Evolutionary conservation across 2,797 vertebrate species (phyloP), one percentile per base, ranked within the genome.

Genomic region (Microhierax caerulescens): DNA sequence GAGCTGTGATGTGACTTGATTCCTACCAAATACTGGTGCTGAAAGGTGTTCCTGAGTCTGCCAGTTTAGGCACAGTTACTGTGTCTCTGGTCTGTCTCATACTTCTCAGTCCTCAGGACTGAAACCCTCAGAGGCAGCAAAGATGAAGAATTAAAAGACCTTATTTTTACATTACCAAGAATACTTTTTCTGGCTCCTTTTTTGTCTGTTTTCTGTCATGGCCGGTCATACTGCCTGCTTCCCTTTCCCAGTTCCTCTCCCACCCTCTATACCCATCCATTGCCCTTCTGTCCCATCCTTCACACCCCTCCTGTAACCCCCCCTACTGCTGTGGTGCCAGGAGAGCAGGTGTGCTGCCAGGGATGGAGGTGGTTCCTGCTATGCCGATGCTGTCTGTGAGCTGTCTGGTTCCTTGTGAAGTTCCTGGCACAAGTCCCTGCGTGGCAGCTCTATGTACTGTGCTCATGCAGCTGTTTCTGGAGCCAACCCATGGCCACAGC

Each of bases 361-460:
- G 32, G 78, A 13, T 73, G 47, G 70, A 72, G 27, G 17, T 47
- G 28, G 30, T 32, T 92, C 18, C n/a, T 74, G 51, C 76, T 39
- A 2, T 0, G 1, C 64, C 2, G 4, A 2, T 0, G 0, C 64
- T 81, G 17, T 54, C 45, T 80, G 51, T 51, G 83, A 84, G 53
- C 63, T 65, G 36, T 43, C 43, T 59, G 57, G 14, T 48, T 96
- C 47, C 67, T 76, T n/a, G 54, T 57, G 47, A 63, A 47, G n/a
- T 8, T 85, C 39, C 51, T 81, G 39, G 30, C 32, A n/a, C 9
- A 36, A 34, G 24, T 12, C 43, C 36, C 39, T 64, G 59, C 22
- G 1, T 0, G 0, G 39, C 9, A 10, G 37, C 32, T 79, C 65
- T 3, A 2, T 45, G 80, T 17, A 4, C 64, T 59, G 61, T 0